A percentile compares a stretch with the other conserved stretches of the same genome.
Evolutionary conservation across 2,797 vertebrate genomes (phyloP).

Genomic region (Muraenolepis orangiensis): DNA sequence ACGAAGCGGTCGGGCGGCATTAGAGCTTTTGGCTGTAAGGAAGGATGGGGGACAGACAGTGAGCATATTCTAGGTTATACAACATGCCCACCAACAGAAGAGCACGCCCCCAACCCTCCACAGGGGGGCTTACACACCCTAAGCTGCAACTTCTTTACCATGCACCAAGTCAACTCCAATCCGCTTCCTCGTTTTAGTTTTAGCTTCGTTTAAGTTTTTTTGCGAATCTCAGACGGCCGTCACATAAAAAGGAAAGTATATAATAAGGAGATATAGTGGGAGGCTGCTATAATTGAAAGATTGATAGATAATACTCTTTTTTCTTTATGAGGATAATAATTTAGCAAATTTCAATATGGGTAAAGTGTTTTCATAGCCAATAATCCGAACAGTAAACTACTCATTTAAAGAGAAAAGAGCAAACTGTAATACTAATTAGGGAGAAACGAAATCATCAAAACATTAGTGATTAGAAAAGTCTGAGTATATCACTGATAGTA

Average conservation of each 20-base stretch:
- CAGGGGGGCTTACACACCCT: slow-evolving; percentile 82
- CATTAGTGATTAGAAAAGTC: slow-evolving; percentile 71
- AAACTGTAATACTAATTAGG: slow-evolving; percentile 50
- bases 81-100: slow-evolving; percentile 86
- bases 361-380: slow-evolving; percentile 6
- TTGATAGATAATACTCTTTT: slow-evolving; percentile 57
- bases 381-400: background rate
- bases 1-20: slow-evolving; percentile 89
- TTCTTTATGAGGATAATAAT: slow-evolving; percentile 57
- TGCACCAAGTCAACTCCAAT: slow-evolving; percentile 76
- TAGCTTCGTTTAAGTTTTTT: background rate
- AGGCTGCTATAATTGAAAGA: slow-evolving; percentile 52
- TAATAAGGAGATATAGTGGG: slow-evolving; percentile 48
- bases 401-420: slow-evolving; percentile 64
- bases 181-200: slow-evolving; percentile 11
- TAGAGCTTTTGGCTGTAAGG: slow-evolving; percentile 96
- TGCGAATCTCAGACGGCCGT: slow-evolving; percentile 57
- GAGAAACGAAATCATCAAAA: slow-evolving; percentile 51
- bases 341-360: slow-evolving; percentile 25
- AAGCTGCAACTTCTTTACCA: slow-evolving; percentile 91
- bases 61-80: too few species aligned
- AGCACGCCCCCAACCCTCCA: slow-evolving; percentile 88
- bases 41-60: slow-evolving; percentile 91
- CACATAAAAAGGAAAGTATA: slow-evolving; percentile 69
- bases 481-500: slow-evolving; percentile 58